phyloP scores from a whole-genome alignment of 2,888 invertebrate species.

The Chorisops tibialis region DNA sequence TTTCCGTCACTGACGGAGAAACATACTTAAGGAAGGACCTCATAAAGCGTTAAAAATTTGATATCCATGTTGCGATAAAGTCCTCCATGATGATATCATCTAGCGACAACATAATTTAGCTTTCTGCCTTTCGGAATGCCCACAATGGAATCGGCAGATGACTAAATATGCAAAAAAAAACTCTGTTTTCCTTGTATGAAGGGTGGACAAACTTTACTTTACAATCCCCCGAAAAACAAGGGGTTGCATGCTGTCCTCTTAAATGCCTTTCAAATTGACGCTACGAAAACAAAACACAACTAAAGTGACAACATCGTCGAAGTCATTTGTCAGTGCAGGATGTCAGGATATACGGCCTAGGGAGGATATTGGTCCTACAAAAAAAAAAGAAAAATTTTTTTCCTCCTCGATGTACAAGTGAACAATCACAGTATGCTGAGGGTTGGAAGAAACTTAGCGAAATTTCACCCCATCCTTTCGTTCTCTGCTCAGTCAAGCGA shows the following conservation, averaged over 20 bases:
- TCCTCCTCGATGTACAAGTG: slow-evolving; percentile 1
- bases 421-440: slow-evolving; percentile 20
- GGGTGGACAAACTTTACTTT: background rate
- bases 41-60: slow-evolving; percentile 23
- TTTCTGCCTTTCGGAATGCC: slow-evolving; percentile 15
- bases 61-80: slow-evolving; percentile 18
- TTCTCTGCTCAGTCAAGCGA: slow-evolving; percentile 21
- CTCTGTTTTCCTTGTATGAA: background rate
- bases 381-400: slow-evolving; percentile 17
- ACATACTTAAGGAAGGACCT: no score
- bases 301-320: slow-evolving; percentile 25
- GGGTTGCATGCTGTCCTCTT: slow-evolving; percentile 2
- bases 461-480: slow-evolving; percentile 16
- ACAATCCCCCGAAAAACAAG: background rate
- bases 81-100: slow-evolving; percentile 17
- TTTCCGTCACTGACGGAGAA: no score
- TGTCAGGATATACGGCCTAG: background rate
- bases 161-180: slow-evolving; percentile 17
- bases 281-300: slow-evolving; percentile 19
- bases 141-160: slow-evolving; percentile 5
- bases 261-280: slow-evolving; percentile 10
- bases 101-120: slow-evolving; percentile 21
- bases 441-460: slow-evolving; percentile 22
- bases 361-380: no score
- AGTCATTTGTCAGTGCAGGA: slow-evolving; percentile 20